Conservation (phyloP, 2,113 vertebrate species). For the Zosterops lateralis region DNA sequence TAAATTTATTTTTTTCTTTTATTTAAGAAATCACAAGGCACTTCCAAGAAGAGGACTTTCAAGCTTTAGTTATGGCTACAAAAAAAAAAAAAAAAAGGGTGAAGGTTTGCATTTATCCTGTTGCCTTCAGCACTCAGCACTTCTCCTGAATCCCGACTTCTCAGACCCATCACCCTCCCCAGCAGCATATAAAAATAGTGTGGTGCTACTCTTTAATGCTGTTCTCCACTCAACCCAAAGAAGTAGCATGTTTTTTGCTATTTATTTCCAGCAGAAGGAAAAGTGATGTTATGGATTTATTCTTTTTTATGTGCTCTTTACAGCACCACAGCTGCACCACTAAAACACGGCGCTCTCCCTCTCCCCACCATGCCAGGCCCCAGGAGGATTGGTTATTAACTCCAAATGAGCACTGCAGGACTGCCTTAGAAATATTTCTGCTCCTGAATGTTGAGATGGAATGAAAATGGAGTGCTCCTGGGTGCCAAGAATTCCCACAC, state of each 20-base stretch:
- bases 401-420: background rate
- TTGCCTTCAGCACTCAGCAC: background rate
- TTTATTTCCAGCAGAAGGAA: background rate
- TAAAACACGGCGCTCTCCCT: background rate
- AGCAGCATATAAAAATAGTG: background rate
- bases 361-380: background rate
- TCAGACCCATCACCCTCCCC: background rate
- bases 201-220: background rate
- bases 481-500: conserved; percentile 14
- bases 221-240: background rate
- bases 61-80: background rate
- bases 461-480: conserved; percentile 3
- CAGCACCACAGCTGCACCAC: background rate
- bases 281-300: background rate
- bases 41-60: rapidly evolving
- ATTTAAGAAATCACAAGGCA: background rate
- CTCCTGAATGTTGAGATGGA: background rate
- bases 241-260: background rate
- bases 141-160: background rate
- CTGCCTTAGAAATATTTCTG: conserved; percentile 11
- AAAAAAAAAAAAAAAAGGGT: no score
- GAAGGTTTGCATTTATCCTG: background rate
- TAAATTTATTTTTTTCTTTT: background rate
- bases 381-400: background rate
- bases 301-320: background rate